A percentile compares a stretch with the other conserved stretches of the same genome.
Conservation (phyloP, 30 jellyfish, hydroid and myxozoan genomes). For the Mastigias papua region DNA sequence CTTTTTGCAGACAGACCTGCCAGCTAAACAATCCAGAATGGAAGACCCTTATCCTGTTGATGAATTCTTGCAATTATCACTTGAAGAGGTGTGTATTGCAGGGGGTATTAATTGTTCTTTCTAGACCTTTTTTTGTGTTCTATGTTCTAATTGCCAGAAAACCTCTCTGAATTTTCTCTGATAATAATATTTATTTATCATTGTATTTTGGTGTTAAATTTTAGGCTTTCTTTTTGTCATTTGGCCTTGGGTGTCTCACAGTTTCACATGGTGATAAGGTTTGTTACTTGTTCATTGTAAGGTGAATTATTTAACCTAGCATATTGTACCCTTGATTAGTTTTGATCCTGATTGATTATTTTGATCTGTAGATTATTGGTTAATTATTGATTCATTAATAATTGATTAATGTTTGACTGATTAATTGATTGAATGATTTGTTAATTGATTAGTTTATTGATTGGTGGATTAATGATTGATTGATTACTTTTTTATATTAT, state of each 20-base stretch:
- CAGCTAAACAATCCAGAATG: slow-evolving; percentile 36
- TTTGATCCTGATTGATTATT: neutral
- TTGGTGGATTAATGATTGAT: neutral
- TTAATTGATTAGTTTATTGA: neutral
- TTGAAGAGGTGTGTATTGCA: slow-evolving; percentile 76
- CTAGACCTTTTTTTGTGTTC: too few species aligned
- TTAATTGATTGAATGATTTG: neutral
- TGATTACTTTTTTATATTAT: neutral
- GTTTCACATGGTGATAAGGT: slow-evolving; percentile 60
- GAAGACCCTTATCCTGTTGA: slow-evolving; percentile 57
- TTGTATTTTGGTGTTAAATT: too few species aligned
- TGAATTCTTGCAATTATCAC: slow-evolving; percentile 79
- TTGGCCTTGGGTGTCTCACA: slow-evolving; percentile 87
- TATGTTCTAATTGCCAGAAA: too few species aligned
- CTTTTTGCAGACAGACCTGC: slow-evolving; percentile 30
- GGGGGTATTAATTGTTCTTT: too few species aligned
- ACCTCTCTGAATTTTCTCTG: too few species aligned
- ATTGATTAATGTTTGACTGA: too few species aligned
- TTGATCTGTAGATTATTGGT: neutral
- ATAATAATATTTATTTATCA: too few species aligned
- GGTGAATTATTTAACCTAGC: neutral
- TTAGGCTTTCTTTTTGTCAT: slow-evolving; percentile 86
- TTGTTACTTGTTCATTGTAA: neutral
- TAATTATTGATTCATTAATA: too few species aligned
- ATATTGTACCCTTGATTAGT: neutral